Evolutionary conservation across 2,797 vertebrate genomes (phyloP), one percentile per base, ranked within the genome.

Genomic region (Triplophysa bombifrons): DNA sequence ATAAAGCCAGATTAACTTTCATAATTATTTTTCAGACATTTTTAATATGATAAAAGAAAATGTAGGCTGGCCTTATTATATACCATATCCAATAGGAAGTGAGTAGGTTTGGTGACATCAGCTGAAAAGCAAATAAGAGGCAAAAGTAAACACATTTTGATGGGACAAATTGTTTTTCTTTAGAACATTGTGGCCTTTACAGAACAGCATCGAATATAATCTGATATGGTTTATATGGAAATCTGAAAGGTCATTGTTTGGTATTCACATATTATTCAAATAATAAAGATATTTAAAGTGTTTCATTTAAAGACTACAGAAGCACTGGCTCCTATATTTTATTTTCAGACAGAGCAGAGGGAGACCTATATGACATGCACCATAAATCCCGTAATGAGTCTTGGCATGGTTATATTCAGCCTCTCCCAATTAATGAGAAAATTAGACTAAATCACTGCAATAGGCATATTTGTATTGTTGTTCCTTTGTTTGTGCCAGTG

Each of bases 311-410:
- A 65, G 30, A 65, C 64, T 83, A 50, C 70, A 76, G 38, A 81
- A 81, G 63, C 60, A 80, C 66, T 12, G 53, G 30, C 20, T 74
- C 70, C 82, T 58, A 64, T 86, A 80, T 89, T 88, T 84, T 88
- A 86, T 88, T 93, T 90, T 89, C 84, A 89, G 86, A 89, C 84
- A 87, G 90, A 87, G 87, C 22, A 34, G 25, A 63, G 27, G 7
- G 58, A 61, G 25, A 61, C 89, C 91, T 89, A 90, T 89, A 90
- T 93, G 87, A 92, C 91, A 90, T 89, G 91, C 89, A 86, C 89
- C 92, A 93, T 93, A 93, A 93, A 94, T 89, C 87, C 86, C 82
- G 82, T 92, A 93, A 93, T 94, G 92, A 91, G 84, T 72, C 80
- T 82, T 88, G 77, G 84, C 87, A 88, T 86, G 86, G 82, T 78